A percentile compares a stretch with the other conserved stretches of the same genome.
phyloP scores from a whole-genome alignment of 2,888 invertebrate species.

The Uloborus plumipes region DNA sequence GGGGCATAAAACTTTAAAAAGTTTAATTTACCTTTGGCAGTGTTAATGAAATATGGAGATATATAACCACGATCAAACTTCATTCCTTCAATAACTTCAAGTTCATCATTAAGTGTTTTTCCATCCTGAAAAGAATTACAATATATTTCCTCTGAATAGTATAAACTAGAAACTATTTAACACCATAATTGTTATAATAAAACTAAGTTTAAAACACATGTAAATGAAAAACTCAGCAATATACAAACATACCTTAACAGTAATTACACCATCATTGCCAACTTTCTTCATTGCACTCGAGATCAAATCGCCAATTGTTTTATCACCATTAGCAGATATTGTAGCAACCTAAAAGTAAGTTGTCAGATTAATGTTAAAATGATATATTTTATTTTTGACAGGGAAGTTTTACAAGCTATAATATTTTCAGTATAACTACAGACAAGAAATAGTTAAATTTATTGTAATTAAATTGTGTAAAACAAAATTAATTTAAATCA shows the following conservation, averaged over 20 bases:
- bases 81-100: conserved; percentile 90
- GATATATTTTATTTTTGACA: too few species aligned
- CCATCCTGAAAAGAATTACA: conserved; percentile 79
- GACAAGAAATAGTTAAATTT: neutral
- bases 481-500: too few species aligned
- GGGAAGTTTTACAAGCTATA: too few species aligned
- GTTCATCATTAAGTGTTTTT: conserved; percentile 94
- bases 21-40: conserved; percentile 83
- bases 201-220: neutral
- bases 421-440: neutral
- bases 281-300: conserved; percentile 98
- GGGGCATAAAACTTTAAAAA: neutral
- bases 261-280: conserved; percentile 98
- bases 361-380: too few species aligned
- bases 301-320: conserved; percentile 89
- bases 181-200: too few species aligned
- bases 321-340: conserved; percentile 98
- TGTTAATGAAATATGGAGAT: conserved; percentile 99
- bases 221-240: neutral
- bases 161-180: neutral
- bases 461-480: neutral
- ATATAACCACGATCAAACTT: conserved; percentile 99
- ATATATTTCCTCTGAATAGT: too few species aligned
- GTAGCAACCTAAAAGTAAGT: conserved; percentile 83
- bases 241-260: conserved; percentile 81